These are phyloP conservation scores for Microplitis deprimator DNA, from an alignment of 2,888 invertebrate species.

Conservation along the genomic window DNA sequence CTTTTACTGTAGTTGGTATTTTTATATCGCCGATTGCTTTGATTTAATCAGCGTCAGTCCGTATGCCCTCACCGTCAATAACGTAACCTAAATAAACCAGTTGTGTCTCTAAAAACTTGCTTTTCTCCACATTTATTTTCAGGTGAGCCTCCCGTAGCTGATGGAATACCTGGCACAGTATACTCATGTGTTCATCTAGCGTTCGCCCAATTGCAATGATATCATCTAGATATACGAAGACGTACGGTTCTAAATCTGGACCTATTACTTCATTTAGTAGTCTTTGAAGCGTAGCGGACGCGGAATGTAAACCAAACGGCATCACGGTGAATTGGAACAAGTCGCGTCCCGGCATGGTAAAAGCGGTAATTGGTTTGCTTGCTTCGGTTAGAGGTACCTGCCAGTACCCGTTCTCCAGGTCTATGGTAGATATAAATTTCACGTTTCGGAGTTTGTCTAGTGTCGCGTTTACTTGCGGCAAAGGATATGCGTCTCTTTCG, in stretches of 20 bases:
- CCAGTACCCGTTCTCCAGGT: constrained; percentile 36
- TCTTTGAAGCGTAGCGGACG: constrained; percentile 56
- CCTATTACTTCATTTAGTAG: constrained; percentile 55
- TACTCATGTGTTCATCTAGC: neutral
- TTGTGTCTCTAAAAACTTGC: constrained; percentile 4
- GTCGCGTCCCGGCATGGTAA: constrained; percentile 54
- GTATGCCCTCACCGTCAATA: too few relatives aligned
- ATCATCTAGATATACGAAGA: neutral
- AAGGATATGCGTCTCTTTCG: constrained; percentile 3
- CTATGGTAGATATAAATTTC: constrained; percentile 43
- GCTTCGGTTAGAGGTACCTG: constrained; percentile 52
- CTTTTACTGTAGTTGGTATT: too few relatives aligned
- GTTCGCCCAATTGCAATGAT: too few relatives aligned
- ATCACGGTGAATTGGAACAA: constrained; percentile 55
- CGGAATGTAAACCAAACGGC: constrained; percentile 55
- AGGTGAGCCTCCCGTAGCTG: constrained; percentile 45
- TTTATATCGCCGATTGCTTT: too few relatives aligned
- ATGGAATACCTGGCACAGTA: constrained; percentile 33
- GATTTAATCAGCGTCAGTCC: too few relatives aligned
- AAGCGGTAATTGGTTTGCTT: constrained; percentile 55
- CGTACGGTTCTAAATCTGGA: constrained; percentile 39
- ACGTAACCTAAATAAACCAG: too few relatives aligned
- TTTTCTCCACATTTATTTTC: constrained; percentile 52
- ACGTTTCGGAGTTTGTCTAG: constrained; percentile 40
- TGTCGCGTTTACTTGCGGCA: constrained; percentile 44